Evolutionary conservation across 1,140 invertebrate species (phyloP).

Genomic region (Zaprionus davidi): DNA sequence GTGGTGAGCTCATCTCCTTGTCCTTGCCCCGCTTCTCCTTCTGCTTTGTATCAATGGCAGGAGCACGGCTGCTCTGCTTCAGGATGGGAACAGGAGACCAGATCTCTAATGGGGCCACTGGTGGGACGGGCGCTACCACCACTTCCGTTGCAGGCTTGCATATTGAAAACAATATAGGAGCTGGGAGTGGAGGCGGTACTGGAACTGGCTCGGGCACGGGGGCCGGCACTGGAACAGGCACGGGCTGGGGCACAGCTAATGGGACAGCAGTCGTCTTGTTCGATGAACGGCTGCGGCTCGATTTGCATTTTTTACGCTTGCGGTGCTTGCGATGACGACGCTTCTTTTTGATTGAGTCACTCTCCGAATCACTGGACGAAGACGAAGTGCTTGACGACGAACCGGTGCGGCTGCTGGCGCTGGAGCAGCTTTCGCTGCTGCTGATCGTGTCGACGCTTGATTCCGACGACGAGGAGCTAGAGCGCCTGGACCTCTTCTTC

Average conservation of each 20-base stretch:
- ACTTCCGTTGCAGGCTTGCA: neutral
- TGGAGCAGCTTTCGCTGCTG: conserved; percentile 13
- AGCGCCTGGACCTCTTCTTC: neutral
- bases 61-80: neutral
- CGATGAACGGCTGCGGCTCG: neutral
- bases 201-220: conserved; percentile 11
- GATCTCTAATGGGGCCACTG: neutral
- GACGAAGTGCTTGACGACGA: conserved; percentile 17
- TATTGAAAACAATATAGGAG: conserved; percentile 11
- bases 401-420: conserved; percentile 1
- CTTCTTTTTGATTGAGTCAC: neutral
- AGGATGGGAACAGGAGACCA: conserved; percentile 10
- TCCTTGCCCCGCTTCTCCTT: neutral
- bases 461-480: neutral
- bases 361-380: conserved; percentile 16
- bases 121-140: too few species aligned
- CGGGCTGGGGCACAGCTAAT: neutral
- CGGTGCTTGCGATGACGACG: conserved; percentile 2
- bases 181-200: conserved; percentile 9
- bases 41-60: neutral
- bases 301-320: neutral
- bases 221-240: neutral
- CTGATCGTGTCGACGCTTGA: conserved; percentile 14
- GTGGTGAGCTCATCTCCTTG: neutral
- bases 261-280: neutral